Evolutionary conservation across 2,888 invertebrate genomes (phyloP).

Genomic region (Calameuta idolon): DNA sequence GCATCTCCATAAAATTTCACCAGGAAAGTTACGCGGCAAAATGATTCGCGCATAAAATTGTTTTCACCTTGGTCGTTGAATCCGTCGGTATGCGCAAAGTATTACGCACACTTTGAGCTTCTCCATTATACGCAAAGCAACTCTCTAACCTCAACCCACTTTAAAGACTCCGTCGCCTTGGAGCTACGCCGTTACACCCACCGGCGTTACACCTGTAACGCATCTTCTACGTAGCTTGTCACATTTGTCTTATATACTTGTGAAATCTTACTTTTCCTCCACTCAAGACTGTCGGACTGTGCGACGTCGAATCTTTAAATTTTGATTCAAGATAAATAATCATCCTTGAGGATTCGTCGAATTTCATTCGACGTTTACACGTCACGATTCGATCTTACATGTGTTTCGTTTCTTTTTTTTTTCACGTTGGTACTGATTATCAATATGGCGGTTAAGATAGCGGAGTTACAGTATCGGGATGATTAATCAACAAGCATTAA

Average conservation of each 20-base stretch:
- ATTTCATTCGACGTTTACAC: not conserved
- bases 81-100: not conserved
- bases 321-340: not conserved
- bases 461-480: not conserved
- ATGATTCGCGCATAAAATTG: constrained; percentile 12
- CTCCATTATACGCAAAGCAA: constrained; percentile 14
- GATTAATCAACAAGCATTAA: not conserved
- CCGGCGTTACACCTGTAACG: not conserved
- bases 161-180: constrained; percentile 48
- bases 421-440: not conserved
- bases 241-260: not conserved
- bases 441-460: not conserved
- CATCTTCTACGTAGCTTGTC: not conserved
- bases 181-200: constrained; percentile 29
- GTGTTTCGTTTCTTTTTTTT: not conserved
- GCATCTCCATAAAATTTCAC: not conserved
- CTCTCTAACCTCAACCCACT: constrained; percentile 57
- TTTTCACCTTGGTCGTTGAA: constrained; percentile 22
- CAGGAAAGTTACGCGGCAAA: not conserved
- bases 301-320: not conserved
- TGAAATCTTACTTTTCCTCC: not conserved
- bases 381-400: not conserved
- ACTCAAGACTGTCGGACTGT: not conserved
- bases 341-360: not conserved
- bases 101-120: not conserved